Base-by-base conservation (phyloP, 2,113 vertebrate species). In the Lamprotornis superbus region DNA sequence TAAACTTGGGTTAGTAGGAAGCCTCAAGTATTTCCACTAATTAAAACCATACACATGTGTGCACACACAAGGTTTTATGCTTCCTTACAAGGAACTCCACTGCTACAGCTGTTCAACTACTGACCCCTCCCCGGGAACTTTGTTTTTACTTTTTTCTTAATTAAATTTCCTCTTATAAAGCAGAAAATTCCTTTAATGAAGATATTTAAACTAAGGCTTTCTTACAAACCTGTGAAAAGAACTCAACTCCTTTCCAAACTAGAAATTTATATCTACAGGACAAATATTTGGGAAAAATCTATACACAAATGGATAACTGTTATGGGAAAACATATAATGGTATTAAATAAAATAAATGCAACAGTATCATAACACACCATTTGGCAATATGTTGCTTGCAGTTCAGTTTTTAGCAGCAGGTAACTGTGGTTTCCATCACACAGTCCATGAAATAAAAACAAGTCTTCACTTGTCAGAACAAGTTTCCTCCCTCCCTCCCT, bases 1-100 rank as follows among this genome's bases (percentile, higher is more conserved):
- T 95, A 96, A 96, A 96, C 94, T 94, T 89, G 83, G 60, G 35
- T 87, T 69, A 82, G 40, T 65, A 95, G 39, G 60, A 96, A 92
- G 92, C 31, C 73, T 92, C 85, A 96, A 96, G 39, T 71, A 83
- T 92, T 86, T 95, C 52, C 73, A 86, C 56, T 78, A 93, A 96
- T 95, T 83, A 80, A 94, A 96, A 93, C 17, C 64, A 94, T 12
- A 76, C 37, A 73, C 25, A 39, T 23, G 1, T 60, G 39, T 81
- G 31, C 3, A 3, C 7, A 63, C 15, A 56, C 35, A 63, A 60
- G 18, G 28, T 77, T 52, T 92, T 44, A 70, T 28, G 11, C 28
- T 71, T 93, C 80, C 83, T 93, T 77, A 94, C 33, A 93, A 93
- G 84, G 78, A 93, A 93, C 37, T 60, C 31, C 57, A 52, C 39